Conservation (phyloP, 2,888 invertebrate genomes). For the Nesidiocoris tenuis region DNA sequence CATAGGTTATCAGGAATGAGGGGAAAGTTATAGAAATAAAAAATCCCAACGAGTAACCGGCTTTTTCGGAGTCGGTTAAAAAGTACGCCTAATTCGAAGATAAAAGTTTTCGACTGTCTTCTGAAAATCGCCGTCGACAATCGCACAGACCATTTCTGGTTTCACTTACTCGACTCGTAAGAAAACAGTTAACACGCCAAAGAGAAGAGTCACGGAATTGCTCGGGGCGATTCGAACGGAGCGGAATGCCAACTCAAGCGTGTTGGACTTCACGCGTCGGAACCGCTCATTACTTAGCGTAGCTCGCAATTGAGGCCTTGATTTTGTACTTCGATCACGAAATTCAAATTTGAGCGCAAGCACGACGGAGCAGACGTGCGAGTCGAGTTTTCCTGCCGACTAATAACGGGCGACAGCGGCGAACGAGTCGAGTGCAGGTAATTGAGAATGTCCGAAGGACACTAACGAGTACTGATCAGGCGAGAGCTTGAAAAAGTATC, state of each 20-base stretch:
- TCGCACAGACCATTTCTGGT: too few species aligned
- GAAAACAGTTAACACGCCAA: not conserved
- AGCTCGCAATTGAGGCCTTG: not conserved
- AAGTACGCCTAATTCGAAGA: too few species aligned
- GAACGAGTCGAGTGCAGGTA: not conserved
- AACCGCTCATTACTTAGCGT: not conserved
- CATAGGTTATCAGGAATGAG: too few species aligned
- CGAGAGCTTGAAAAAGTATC: too few species aligned
- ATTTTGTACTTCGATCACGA: not conserved
- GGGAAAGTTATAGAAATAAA: too few species aligned
- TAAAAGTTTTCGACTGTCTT: too few species aligned
- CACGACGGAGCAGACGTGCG: too few species aligned
- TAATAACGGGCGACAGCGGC: too few species aligned
- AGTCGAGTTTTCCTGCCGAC: too few species aligned
- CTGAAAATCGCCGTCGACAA: too few species aligned
- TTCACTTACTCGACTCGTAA: not conserved
- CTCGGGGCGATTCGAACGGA: not conserved
- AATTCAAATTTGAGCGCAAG: not conserved
- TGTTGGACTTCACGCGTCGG: conserved; percentile 10
- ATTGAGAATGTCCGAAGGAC: not conserved
- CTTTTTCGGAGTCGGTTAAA: too few species aligned
- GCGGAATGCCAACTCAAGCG: conserved; percentile 3
- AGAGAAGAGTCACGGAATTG: not conserved
- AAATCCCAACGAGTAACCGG: too few species aligned
- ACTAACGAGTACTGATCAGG: not conserved